Base-by-base conservation (phyloP, 1,140 invertebrate species). In the Schmidtea mediterranea region DNA sequence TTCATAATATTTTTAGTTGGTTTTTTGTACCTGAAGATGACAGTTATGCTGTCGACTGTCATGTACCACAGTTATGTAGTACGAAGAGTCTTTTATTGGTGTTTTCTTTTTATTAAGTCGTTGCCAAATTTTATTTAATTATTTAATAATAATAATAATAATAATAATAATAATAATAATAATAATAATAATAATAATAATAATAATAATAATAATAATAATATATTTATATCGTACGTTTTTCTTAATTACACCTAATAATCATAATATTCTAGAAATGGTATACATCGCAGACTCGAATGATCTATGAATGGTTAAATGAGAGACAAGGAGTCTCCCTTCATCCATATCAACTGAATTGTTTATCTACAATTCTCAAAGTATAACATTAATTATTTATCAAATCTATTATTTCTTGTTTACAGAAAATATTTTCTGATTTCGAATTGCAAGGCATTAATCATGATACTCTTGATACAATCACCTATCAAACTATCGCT, bases 401-500 rank as follows among this genome's bases (percentile, higher is more conserved):
- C 1, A 5, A 18, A 5, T 26, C 21, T 46, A 24, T 56, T 49
- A 49, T 51, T 52, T 69, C 51, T 53, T 52, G 49, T 69, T 62
- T 72, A 41, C 63, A 94, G 80, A 98, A 97, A 80, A 76, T 94
- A 59, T 94, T 90, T 68, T 83, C 83, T 18, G 89, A 95, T 65
- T 97, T 95, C 69, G 89, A 95, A 68, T 73, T 97, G 48, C 89
- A 97, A 72, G 89, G 90, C 51, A 84, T 97, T 16, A 82, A 86
- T 62, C 89, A 95, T 59, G 86, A 95, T 61, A 83, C 84, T 66
- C 68, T 98, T n/a, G 89, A 92, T 69, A 83, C 79, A 40, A 90
- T 90, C 72, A 77, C 76, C 57, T 95, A 95, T 73, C 81, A 90
- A 68, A 79, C 76, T 43, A 79, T 95, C 56, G 77, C 76, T 49